Base-by-base conservation (phyloP, 1,140 invertebrate species). In the Ceratosolen solmsi region DNA sequence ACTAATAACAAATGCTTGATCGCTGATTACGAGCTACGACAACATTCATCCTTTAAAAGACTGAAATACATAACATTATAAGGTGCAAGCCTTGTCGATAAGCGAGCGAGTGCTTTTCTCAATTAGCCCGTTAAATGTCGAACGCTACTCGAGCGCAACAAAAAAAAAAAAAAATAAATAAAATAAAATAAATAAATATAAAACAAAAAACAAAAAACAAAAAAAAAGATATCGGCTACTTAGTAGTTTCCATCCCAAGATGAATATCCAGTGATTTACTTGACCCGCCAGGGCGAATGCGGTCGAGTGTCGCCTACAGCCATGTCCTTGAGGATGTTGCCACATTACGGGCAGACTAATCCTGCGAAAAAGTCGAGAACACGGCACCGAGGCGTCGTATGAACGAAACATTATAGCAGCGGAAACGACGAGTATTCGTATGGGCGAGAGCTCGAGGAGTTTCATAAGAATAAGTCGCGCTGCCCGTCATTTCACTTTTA, bases 401-500 rank as follows among this genome's bases (percentile, higher is more conserved):
- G 70, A 8, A 20, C 20, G 30, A 71, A 71, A 49, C 38, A 41
- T 71, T 9, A 71, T 20, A 33, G 71, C 46, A 73, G 17, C 46
- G 71, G 71, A 73, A 73, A 56, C 30, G 46, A 15, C 27, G 49
- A n/a, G 17, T 36, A 27, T 73, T 73, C 33, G 49, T 73, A 73
- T 22, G 49, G 25, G 9, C 15, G 27, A 33, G 20, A 46, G 71
- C 9, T 33, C 41, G 38, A 30, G 27, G 49, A 73, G 17, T 73
- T 56, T 27, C 46, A 49, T 49, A 72, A 30, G 20, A 4, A 20
- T 33, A 30, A 9, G 8, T 56, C 49, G 41, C 49, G 41, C 41
- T 13, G 70, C n/a, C 9, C 46, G 8, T 49, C 38, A 30, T 46
- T 46, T 72, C 70, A 51, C 46, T 72, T 72, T 72, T 46, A 17